Evolutionary conservation across 2,888 invertebrate species (phyloP), one percentile per base, ranked within the genome.

Genomic region (Neoaliturus tenellus): DNA sequence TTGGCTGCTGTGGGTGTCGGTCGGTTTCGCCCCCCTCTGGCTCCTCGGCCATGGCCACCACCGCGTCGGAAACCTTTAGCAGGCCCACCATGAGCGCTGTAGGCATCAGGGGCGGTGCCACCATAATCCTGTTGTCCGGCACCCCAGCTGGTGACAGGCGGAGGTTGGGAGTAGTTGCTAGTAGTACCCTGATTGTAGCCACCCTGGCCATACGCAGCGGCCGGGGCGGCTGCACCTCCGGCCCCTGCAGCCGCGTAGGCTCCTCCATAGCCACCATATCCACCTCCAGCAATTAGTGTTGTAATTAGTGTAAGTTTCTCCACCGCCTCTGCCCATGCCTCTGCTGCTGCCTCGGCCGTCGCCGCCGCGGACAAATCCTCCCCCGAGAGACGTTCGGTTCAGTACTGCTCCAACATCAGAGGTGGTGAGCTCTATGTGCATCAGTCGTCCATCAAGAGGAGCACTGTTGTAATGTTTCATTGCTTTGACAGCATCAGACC

Each of bases 361-460:
- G 4, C 33, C 23, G 10, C 75, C 67, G 41, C 69, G 55, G 17
- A 31, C 48, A 41, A 31, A 28, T n/a, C 71, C 81, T 35, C 85
- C 85, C 39, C 67, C 91, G 89, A 12, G 91, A 88, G 90, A 33
- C 89, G 86, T 93, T 91, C 80, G 92, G 90, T 75, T 85, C 73
- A 90, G 89, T 5, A 93, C 35, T 12, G 14, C 92, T 83, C 93
- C 94, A 80, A 96, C 94, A 91, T 97, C 97, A 69, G 97, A 96
- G 84, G 96, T 96, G 39, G 97, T 96, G 87, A 98, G 91, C 90
- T 97, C 96, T 88, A 98, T 98, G 88, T 96, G 97, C 98, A 98
- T 98, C 71, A 98, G 96, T 85, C 98, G 94, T 81, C 94, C 93
- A n/a, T 93, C 85, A 14, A n/a, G n/a, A n/a, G n/a, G n/a, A n/a